Base-by-base conservation (phyloP, 1,140 invertebrate species). In the Drosophila ironensis region DNA sequence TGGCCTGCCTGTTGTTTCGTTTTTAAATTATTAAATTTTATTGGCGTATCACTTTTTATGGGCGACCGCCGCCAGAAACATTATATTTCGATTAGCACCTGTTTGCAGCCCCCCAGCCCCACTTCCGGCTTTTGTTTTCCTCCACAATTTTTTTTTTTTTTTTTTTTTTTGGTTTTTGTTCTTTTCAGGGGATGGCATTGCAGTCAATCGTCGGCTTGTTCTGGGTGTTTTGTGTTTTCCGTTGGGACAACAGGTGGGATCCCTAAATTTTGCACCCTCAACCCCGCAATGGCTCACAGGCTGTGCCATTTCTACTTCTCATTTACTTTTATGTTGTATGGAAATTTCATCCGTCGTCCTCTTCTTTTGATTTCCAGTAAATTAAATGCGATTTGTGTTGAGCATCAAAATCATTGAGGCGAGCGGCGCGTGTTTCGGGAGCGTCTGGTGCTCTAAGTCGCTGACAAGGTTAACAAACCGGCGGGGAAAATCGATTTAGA, bases 1-100 rank as follows among this genome's bases (percentile, higher is more conserved):
- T 33, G 41, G 9, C 40, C 25, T 57, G 51, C 16, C 41, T 82
- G 67, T 72, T 77, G 68, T 84, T 84, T 86, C 70, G 71, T 80
- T 80, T 86, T 86, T 84, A 86, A 84, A 84, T 84, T 84, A 84
- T 84, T 80, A 86, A 86, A 84, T 84, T 84, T 86, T 84, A 84
- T 84, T 84, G 81, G 66, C 81, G 67, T 80, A 84, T 84, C 74
- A 87, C 77, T 86, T 84, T 84, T 84, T 84, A 84, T 84, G 80
- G 61, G 76, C 77, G 78, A 84, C 52, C 78, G 73, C 77, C 50
- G 71, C 42, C 81, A 61, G 80, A 80, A 84, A 86, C 80, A 84
- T 84, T 84, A 84, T 84, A 80, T 84, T 84, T 84, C 80, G 80
- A 84, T 84, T 84, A 84, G 80, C 80, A 84, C 80, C 80, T 84